These are phyloP conservation scores for Phyllotis vaccarum DNA, from an alignment of 2,797 vertebrate genomes.

Conservation along the genomic window DNA sequence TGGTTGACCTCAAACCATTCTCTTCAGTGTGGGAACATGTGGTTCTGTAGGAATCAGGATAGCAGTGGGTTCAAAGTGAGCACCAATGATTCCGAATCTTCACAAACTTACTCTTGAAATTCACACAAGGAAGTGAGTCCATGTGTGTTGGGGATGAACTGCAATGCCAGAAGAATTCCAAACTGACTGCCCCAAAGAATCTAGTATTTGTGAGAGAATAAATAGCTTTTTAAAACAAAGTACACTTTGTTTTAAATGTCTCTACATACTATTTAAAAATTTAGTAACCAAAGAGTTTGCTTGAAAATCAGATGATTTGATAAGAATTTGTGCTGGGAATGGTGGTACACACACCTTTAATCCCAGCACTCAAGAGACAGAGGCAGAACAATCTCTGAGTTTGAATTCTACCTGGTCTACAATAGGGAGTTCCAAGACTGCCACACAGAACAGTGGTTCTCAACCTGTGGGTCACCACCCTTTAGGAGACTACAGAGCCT, in stretches of 20 bases:
- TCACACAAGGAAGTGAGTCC: neutral
- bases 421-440: neutral
- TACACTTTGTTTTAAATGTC: neutral
- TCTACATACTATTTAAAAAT: neutral
- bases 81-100: neutral
- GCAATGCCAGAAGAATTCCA: neutral
- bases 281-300: slow-evolving; percentile 36
- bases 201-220: slow-evolving; percentile 32
- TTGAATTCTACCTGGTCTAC: neutral
- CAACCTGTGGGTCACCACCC: neutral
- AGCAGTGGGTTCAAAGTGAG: neutral
- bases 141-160: neutral
- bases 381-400: too few species aligned
- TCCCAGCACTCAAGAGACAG: neutral
- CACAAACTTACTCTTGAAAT: neutral
- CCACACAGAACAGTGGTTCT: neutral
- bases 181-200: slow-evolving; percentile 1
- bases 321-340: neutral
- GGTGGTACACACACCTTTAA: neutral
- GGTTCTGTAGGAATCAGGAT: neutral
- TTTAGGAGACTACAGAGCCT: too few species aligned
- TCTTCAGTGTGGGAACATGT: neutral
- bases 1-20: neutral
- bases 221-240: neutral
- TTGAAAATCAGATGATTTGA: slow-evolving; percentile 1